phyloP scores from a whole-genome alignment of 2,113 vertebrate genomes.

The Mus pahari region DNA sequence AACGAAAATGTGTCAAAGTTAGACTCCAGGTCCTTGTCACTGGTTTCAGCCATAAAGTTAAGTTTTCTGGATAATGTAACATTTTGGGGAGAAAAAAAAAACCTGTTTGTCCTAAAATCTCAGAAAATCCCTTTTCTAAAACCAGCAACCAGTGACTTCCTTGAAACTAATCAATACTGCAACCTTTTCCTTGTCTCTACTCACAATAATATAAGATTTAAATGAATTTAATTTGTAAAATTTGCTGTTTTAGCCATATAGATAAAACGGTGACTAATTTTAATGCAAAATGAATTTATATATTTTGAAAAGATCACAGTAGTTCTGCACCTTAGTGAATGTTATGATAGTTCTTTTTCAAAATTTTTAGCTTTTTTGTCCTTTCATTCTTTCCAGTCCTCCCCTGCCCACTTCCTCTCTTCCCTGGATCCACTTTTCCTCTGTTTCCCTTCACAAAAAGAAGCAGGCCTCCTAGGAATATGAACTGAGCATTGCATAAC shows the following conservation, averaged over 20 bases:
- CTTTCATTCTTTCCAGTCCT: background rate
- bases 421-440: background rate
- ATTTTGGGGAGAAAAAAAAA: background rate
- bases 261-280: background rate
- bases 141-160: background rate
- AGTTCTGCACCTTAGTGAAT: constrained; percentile 1
- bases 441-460: background rate
- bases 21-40: background rate
- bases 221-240: constrained; percentile 32
- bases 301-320: constrained; percentile 41
- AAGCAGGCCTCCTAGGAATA: background rate
- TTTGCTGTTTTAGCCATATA: background rate
- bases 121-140: constrained; percentile 15
- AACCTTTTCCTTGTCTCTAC: background rate
- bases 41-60: background rate
- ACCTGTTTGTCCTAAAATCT: background rate
- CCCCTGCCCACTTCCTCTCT: background rate
- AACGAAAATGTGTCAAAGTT: background rate
- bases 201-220: background rate
- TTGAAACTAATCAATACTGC: constrained; percentile 5
- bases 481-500: no score
- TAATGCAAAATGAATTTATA: background rate
- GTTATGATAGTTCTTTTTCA: background rate
- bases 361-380: background rate
- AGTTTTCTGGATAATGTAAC: background rate